Evolutionary conservation across 2,888 invertebrate genomes (phyloP).

Genomic region (Ornithoptera alexandrae): DNA sequence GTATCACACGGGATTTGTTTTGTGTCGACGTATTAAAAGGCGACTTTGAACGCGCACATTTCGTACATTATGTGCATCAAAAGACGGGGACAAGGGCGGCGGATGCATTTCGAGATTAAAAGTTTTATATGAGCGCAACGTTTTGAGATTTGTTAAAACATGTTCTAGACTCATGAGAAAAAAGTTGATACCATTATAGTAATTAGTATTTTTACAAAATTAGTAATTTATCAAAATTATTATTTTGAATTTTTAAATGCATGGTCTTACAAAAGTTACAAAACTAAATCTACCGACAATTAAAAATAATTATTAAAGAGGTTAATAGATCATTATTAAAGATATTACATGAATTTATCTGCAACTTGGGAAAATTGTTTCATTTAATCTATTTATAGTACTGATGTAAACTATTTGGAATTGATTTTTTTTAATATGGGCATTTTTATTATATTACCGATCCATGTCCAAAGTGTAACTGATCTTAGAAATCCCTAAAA

Average conservation of each 20-base stretch:
- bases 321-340: no score
- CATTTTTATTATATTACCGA: no score
- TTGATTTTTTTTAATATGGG: no score
- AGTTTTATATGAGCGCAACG: not conserved
- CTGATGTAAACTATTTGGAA: no score
- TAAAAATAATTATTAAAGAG: not conserved
- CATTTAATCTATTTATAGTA: no score
- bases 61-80: not conserved
- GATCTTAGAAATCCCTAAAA: no score
- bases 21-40: not conserved
- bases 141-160: not conserved
- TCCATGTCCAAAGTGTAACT: no score
- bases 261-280: not conserved
- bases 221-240: not conserved
- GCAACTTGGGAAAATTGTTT: no score
- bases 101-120: constrained; percentile 2
- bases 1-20: not conserved
- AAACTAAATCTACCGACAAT: not conserved
- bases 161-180: not conserved
- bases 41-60: not conserved
- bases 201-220: not conserved
- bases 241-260: not conserved
- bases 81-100: not conserved
- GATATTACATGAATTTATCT: no score
- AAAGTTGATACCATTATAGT: not conserved